Base-by-base conservation (phyloP, 2,888 invertebrate genomes). In the Pseudeuparius sepicola region DNA sequence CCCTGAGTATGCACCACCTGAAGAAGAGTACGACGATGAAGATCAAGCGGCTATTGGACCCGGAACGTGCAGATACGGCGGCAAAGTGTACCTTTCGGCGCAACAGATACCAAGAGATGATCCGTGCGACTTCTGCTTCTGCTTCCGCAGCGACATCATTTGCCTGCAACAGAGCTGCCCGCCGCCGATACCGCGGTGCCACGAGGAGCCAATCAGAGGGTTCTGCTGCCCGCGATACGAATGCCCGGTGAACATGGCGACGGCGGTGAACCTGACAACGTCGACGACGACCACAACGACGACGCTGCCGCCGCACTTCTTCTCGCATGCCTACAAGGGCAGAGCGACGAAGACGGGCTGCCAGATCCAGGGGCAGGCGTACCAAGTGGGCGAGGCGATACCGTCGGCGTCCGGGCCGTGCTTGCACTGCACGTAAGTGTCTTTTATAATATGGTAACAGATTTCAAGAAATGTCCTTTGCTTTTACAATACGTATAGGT, bases 61-160 rank as follows among this genome's bases (percentile, higher is more conserved):
- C 10, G 89, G 89, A 47, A 90, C 89, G 31, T 92, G 92, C 54
- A 73, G 90, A 51, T 92, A 89, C 52, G 87, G 88, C 37, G 89
- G 90, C 50, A 88, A 88, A 65, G 79, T 90, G 29, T 92, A 88
- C 60, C 87, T 90, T 24, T 90, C 90, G 2, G 92, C 92, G 2
- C 90, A 92, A 64, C 92, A 93, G 66, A 90, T 93, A 53, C 90
- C 90, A 24, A 71, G 92, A 49, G 88, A 89, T 50, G 89, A 93
- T 66, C 89, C 92, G 14, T 93, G 92, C 60, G 90, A 92, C 59
- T 93, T 92, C 70, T 93, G 92, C 64, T 92, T 93, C 78, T 93
- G 92, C 69, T 93, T 92, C 71, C 75, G 92, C 61, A 88, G 90
- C 59, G 90, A 92, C 57, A 92, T 93, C 51, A 92, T 93, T 54